Base-by-base conservation (phyloP, 1,140 invertebrate genomes). In the Bombus balteatus region DNA sequence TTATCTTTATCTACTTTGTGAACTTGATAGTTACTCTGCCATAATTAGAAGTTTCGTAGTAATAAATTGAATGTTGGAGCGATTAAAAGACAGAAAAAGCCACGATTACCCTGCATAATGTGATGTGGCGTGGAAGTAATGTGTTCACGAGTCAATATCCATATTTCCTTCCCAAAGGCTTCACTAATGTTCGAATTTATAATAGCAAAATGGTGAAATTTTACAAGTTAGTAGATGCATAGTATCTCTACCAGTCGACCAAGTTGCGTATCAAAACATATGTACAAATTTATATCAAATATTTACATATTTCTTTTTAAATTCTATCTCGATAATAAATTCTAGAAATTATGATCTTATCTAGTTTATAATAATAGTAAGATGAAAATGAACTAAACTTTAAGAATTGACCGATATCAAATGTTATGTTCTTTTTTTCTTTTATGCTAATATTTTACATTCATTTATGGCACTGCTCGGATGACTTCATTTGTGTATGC, bases 271-370 rank as follows among this genome's bases (percentile, higher is more conserved):
- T 90, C 78, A 90, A 91, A 90, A 90, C 83, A 77, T 92, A 92
- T 91, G 47, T 92, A 92, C 91, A 92, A 90, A 90, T 90, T 91
- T 82, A 70, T 90, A 72, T 80, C 43, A 88, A 87, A 80, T 92
- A 92, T 93, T 92, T 93, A 92, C 92, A 92, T 88, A 15, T 86
- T 15, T 87, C 25, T 86, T 34, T 89, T 90, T 85, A 88, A 74
- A 87, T 70, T 59, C 86, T 89, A 88, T 89, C 72, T 79, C 68
- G 65, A 87, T 85, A 74, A 59, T 87, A 87, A 43, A 82, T 71
- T 87, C 78, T 91, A 90, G 80, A 71, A 84, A 87, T 80, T 70
- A 85, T 84, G 59, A 75, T 82, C 83, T 88, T 90, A 89, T 88
- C 71, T 86, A 87, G 13, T 70, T 77, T 80, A 77, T 79, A 71